A percentile compares a stretch with the other conserved stretches of the same genome.
phyloP scores from a whole-genome alignment of 2,113 vertebrate species.

The Suricata suricatta region DNA sequence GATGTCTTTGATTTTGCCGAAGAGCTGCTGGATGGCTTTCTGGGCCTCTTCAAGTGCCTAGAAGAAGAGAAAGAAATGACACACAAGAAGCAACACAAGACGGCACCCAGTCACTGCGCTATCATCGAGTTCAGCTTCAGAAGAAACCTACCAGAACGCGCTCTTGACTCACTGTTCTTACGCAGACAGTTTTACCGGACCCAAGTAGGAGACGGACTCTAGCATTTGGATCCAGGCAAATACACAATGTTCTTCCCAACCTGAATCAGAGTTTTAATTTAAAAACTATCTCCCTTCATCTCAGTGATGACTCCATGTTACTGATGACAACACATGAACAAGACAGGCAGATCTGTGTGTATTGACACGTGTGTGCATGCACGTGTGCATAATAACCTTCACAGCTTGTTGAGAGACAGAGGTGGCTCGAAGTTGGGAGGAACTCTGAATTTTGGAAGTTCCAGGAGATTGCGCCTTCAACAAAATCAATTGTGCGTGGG shows the following conservation, averaged over 20 bases:
- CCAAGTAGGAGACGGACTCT: background rate
- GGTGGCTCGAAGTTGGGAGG: background rate
- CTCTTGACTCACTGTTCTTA: background rate
- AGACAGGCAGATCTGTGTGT: background rate
- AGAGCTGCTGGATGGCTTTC: constrained; percentile 97
- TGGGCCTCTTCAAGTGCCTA: constrained; percentile 98
- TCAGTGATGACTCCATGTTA: background rate
- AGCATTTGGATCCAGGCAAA: background rate
- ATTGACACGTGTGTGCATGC: background rate
- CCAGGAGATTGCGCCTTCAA: background rate
- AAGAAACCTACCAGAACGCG: background rate
- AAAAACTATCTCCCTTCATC: constrained; percentile 17
- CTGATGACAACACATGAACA: constrained; percentile 7
- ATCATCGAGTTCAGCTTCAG: background rate
- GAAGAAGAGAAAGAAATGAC: constrained; percentile 72
- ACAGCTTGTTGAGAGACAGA: background rate
- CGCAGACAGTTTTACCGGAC: background rate
- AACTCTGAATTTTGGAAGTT: constrained; percentile 10
- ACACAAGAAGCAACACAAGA: background rate
- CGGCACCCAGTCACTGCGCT: background rate
- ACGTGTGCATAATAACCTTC: accelerated
- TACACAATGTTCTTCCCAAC: background rate
- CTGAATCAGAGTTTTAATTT: background rate
- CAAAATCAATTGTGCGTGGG: background rate
- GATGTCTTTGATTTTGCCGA: constrained; percentile 99